phyloP scores from a whole-genome alignment of 2,888 invertebrate species.

The Nymphalis urticae region DNA sequence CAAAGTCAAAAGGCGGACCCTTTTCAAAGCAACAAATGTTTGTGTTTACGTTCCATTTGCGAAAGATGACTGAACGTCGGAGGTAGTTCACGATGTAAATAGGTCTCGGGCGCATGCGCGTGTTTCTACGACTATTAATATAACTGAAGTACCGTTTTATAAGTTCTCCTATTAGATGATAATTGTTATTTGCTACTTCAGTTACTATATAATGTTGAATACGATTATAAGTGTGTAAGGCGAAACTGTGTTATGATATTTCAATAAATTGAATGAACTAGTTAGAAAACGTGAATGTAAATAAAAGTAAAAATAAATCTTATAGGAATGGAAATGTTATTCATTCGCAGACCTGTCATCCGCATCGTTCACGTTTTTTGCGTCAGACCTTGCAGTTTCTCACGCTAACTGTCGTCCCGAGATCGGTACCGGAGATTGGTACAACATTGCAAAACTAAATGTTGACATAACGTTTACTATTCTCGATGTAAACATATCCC shows the following conservation, averaged over 20 bases:
- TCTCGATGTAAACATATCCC: conserved; percentile 26
- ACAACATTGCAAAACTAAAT: conserved; percentile 57
- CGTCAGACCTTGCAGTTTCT: conserved; percentile 58
- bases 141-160: conserved; percentile 4
- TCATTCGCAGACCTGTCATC: conserved; percentile 43
- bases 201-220: no score
- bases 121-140: conserved; percentile 19
- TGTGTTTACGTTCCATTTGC: conserved; percentile 54
- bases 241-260: no score
- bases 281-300: no score
- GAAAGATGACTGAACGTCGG: conserved; percentile 41
- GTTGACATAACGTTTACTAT: conserved; percentile 41
- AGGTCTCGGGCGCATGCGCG: conserved; percentile 48
- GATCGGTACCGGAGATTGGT: conserved; percentile 62
- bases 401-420: conserved; percentile 60
- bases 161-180: conserved; percentile 5
- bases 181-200: background rate
- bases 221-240: no score
- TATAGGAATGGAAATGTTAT: background rate
- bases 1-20: background rate
- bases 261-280: no score
- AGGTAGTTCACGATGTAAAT: conserved; percentile 52
- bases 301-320: background rate
- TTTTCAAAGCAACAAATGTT: conserved; percentile 41
- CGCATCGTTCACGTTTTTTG: conserved; percentile 49